Percentiles rank a stretch among this genome's conserved stretches.
Evolutionary conservation across 2,113 vertebrate genomes (phyloP).

Genomic region (Neodontobutis hainanensis): DNA sequence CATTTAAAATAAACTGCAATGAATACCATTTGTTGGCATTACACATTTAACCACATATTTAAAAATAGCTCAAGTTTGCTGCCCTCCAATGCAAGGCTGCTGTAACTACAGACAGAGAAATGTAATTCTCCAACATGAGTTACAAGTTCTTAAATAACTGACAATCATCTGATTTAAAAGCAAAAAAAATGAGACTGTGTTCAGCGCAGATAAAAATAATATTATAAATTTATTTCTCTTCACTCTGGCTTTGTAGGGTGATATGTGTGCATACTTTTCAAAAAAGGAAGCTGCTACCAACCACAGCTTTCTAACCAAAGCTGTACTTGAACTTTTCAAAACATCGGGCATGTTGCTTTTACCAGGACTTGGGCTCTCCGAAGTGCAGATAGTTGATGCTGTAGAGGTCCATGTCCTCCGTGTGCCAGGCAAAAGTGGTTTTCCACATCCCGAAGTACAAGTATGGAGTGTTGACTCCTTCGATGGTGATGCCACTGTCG

Average conservation of each 20-base stretch:
- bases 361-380: conserved; percentile 97
- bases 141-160: too few species aligned
- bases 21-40: background rate
- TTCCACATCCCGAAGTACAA: conserved; percentile 99
- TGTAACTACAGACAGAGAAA: too few species aligned
- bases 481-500: conserved; percentile 94
- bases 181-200: too few species aligned
- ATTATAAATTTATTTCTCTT: too few species aligned
- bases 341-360: conserved; percentile 44
- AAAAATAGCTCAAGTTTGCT: background rate
- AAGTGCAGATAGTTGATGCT: conserved; percentile 99
- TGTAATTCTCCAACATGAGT: too few species aligned
- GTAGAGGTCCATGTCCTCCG: conserved; percentile 98
- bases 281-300: too few species aligned
- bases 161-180: too few species aligned
- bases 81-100: background rate
- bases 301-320: background rate
- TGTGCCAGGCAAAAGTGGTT: conserved; percentile 98
- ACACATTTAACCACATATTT: background rate
- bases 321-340: background rate
- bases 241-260: too few species aligned
- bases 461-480: conserved; percentile 97
- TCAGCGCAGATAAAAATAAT: too few species aligned
- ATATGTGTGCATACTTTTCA: too few species aligned
- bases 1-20: background rate